These are phyloP conservation scores for Marisa cornuarietis DNA, from an alignment of 1,140 invertebrate species.

Conservation along the genomic window DNA sequence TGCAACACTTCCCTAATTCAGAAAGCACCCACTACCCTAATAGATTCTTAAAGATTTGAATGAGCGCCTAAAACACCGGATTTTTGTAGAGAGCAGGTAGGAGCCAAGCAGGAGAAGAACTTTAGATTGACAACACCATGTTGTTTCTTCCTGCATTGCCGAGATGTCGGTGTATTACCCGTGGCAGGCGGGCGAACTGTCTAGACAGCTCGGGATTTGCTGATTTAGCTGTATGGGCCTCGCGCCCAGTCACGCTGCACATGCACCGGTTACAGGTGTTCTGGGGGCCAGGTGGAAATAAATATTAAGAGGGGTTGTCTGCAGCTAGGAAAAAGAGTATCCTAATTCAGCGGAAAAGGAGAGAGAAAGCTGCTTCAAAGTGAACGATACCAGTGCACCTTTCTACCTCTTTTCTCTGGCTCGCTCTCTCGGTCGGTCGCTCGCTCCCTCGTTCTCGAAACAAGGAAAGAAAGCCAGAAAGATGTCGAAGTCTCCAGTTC, in stretches of 20 bases:
- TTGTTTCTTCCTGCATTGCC: too few species aligned
- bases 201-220: slow-evolving; percentile 4
- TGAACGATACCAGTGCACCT: not conserved
- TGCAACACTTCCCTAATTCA: too few species aligned
- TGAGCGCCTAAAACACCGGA: not conserved
- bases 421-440: not conserved
- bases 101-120: not conserved
- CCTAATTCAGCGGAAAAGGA: not conserved
- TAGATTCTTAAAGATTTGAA: not conserved
- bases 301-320: not conserved
- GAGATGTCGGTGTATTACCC: too few species aligned
- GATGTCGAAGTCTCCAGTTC: not conserved
- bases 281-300: slow-evolving; percentile 6
- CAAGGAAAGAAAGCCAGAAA: too few species aligned
- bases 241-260: not conserved
- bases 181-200: not conserved
- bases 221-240: not conserved
- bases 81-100: not conserved
- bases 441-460: not conserved
- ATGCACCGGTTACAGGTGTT: slow-evolving; percentile 3
- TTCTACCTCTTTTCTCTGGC: not conserved
- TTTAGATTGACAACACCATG: too few species aligned
- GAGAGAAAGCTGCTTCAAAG: not conserved
- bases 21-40: too few species aligned
- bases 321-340: too few species aligned